These are phyloP conservation scores for Aurelia sp. DNA, from an alignment of 30 jellyfish, hydroid and myxozoan species.

Conservation along the genomic window DNA sequence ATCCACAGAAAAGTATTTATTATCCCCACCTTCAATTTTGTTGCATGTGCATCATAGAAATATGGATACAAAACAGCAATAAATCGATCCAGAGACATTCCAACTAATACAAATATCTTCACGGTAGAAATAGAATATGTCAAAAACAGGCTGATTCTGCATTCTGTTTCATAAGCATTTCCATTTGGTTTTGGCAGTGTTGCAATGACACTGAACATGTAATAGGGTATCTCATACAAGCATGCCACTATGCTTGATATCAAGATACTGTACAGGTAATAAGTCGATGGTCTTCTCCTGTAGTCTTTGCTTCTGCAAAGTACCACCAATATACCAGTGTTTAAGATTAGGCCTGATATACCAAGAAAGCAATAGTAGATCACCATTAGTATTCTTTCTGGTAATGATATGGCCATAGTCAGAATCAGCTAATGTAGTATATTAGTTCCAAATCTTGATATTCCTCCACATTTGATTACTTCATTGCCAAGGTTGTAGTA, in stretches of 20 bases:
- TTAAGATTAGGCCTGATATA: conserved; percentile 20
- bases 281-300: conserved; percentile 27
- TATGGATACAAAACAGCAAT: conserved; percentile 39
- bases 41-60: conserved; percentile 14
- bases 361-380: conserved; percentile 34
- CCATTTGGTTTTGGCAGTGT: conserved; percentile 11
- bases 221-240: conserved; percentile 37
- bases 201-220: conserved; percentile 11
- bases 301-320: conserved; percentile 22
- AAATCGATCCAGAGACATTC: conserved; percentile 35
- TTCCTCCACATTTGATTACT: too few relatives aligned
- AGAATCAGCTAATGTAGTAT: neutral
- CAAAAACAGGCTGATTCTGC: conserved; percentile 21
- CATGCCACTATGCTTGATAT: conserved; percentile 33
- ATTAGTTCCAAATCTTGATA: too few relatives aligned
- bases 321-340: neutral
- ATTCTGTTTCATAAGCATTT: conserved; percentile 4
- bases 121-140: conserved; percentile 10
- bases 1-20: conserved; percentile 18
- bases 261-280: conserved; percentile 34
- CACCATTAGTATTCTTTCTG: conserved; percentile 20
- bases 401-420: conserved; percentile 10
- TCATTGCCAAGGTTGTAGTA: too few relatives aligned
- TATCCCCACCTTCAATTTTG: conserved; percentile 2
- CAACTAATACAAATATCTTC: conserved; percentile 25